These are phyloP conservation scores for Actinemys pallida DNA, from an alignment of 2,113 vertebrate species.

Conservation along the genomic window DNA sequence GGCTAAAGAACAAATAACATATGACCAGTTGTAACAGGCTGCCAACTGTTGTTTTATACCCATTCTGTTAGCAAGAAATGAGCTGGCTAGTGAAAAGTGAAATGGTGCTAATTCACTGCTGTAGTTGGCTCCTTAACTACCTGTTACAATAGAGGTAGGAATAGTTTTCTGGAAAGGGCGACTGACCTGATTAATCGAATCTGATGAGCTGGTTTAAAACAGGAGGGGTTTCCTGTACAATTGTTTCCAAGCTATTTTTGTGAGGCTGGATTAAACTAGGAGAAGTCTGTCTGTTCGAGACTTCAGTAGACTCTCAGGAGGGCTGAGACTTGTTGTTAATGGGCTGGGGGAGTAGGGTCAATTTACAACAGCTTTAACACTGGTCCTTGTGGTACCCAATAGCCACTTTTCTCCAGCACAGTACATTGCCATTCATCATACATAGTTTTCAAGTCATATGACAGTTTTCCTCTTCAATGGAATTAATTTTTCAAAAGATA, in stretches of 20 bases:
- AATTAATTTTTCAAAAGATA: neutral
- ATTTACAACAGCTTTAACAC: too few relatives aligned
- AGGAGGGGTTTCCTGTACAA: neutral
- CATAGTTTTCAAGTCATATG: neutral
- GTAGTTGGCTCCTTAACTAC: neutral
- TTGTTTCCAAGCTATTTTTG: neutral
- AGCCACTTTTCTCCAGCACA: neutral
- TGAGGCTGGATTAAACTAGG: neutral
- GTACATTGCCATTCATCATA: neutral
- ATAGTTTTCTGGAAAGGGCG: neutral
- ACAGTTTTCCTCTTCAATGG: neutral
- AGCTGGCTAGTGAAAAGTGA: neutral
- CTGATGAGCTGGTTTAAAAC: neutral
- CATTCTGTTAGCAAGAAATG: neutral
- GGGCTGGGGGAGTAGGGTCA: neutral
- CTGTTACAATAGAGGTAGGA: neutral
- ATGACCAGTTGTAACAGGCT: neutral
- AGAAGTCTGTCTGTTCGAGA: neutral
- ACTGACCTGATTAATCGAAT: neutral
- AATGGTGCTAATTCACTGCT: neutral
- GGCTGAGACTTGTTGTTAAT: neutral
- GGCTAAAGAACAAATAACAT: neutral
- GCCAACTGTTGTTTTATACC: neutral
- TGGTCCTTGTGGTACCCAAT: neutral
- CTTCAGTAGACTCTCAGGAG: neutral